Percentiles rank a stretch among this genome's conserved stretches.
These are phyloP conservation scores for Catajapyx aquilonaris DNA, from an alignment of 1,140 invertebrate genomes.

Conservation along the genomic window DNA sequence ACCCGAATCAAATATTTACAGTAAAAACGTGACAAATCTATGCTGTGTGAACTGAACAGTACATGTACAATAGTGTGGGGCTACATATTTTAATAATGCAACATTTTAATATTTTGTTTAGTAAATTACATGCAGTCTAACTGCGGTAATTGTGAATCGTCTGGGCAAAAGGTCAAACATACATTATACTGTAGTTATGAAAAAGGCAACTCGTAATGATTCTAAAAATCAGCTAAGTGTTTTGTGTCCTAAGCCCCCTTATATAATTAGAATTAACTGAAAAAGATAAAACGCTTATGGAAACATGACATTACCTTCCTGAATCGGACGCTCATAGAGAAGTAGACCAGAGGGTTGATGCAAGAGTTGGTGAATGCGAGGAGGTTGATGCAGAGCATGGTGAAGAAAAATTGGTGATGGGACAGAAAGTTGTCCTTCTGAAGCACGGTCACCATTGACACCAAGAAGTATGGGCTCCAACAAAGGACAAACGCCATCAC, in stretches of 20 bases:
- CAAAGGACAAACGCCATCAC: conserved; percentile 12
- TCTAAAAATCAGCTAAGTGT: too few species aligned
- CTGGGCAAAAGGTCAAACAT: not conserved
- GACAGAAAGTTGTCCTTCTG: conserved; percentile 19
- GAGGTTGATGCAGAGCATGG: conserved; percentile 25
- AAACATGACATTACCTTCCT: conserved; percentile 10
- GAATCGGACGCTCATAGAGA: conserved; percentile 25
- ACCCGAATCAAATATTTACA: too few species aligned
- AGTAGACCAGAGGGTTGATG: conserved; percentile 27
- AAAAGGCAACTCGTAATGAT: not conserved
- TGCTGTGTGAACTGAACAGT: too few species aligned
- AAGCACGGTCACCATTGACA: conserved; percentile 22
- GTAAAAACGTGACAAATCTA: too few species aligned
- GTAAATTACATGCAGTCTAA: too few species aligned
- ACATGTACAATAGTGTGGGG: too few species aligned
- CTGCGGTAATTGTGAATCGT: not conserved
- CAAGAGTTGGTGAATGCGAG: conserved; percentile 26
- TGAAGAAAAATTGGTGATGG: conserved; percentile 23
- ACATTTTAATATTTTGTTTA: too few species aligned
- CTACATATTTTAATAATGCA: too few species aligned
- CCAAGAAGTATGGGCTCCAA: conserved; percentile 26
- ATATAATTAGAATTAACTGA: not conserved
- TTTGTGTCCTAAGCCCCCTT: too few species aligned
- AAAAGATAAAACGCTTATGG: not conserved
- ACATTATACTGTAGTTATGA: not conserved